These are phyloP conservation scores for Rhinophrynus dorsalis DNA, from an alignment of 2,797 vertebrate species.

Conservation along the genomic window DNA sequence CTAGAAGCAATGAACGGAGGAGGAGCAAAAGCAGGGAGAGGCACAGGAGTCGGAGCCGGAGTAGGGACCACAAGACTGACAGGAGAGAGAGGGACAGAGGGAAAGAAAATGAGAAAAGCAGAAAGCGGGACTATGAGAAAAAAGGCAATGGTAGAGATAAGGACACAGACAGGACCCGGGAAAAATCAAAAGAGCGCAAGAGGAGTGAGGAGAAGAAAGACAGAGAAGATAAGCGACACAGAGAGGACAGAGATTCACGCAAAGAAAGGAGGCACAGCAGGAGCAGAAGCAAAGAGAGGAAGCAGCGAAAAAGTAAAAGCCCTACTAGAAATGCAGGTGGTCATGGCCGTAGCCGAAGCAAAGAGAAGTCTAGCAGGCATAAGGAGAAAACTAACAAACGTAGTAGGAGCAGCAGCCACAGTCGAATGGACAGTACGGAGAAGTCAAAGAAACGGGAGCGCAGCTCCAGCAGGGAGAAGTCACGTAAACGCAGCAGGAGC, in stretches of 20 bases:
- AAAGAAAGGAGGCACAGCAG: slow-evolving; percentile 84
- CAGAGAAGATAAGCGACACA: slow-evolving; percentile 72
- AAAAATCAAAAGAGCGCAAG: slow-evolving; percentile 78
- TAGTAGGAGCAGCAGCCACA: slow-evolving; percentile 74
- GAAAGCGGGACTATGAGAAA: slow-evolving; percentile 86
- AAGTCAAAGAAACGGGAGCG: slow-evolving; percentile 82
- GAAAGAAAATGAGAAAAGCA: slow-evolving; percentile 86
- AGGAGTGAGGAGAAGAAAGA: slow-evolving; percentile 75
- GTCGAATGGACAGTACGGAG: slow-evolving; percentile 76
- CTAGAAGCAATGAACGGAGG: slow-evolving; percentile 82
- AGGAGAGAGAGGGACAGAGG: slow-evolving; percentile 79
- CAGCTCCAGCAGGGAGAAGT: slow-evolving; percentile 82
- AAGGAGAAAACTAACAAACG: slow-evolving; percentile 73
- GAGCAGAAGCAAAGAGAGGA: slow-evolving; percentile 80
- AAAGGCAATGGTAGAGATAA: slow-evolving; percentile 74
- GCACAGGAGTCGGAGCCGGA: slow-evolving; percentile 80
- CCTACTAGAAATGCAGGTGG: slow-evolving; percentile 72
- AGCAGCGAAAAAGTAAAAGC: slow-evolving; percentile 83
- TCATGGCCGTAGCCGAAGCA: slow-evolving; percentile 71
- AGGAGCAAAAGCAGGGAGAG: slow-evolving; percentile 81
- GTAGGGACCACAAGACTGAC: slow-evolving; percentile 83
- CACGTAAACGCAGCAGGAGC: slow-evolving; percentile 75
- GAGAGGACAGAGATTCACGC: slow-evolving; percentile 81
- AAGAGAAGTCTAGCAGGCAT: slow-evolving; percentile 73
- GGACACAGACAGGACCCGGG: slow-evolving; percentile 70